Evolutionary conservation across 2,797 vertebrate genomes (phyloP), one percentile per base, ranked within the genome.

Genomic region (Rhynchotus rufescens): DNA sequence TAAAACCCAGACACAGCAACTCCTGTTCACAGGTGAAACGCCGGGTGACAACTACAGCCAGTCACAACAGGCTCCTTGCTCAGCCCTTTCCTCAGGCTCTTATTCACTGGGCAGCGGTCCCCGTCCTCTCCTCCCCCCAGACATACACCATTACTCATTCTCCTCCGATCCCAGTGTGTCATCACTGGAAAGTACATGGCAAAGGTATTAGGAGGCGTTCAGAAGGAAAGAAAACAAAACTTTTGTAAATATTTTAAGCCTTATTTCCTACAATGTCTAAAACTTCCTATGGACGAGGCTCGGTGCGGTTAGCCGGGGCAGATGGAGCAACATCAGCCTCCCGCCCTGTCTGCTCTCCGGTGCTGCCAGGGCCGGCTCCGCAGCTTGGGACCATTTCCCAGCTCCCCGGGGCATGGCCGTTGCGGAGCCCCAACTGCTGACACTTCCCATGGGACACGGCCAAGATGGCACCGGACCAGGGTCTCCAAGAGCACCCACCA

Each of bases 161-260:
- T 72, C 87, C 86, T 85, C 95, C 92, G 86, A 91, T 88, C 95
- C 84, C 84, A 94, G 65, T 94, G 94, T 94, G 93, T 96, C 93
- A 96, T 95, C 89, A 40, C 36, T 94, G 96, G 94, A 96, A 96
- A 96, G 93, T 96, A 95, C 95, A 95, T 93, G 96, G 96, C 92
- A 96, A 93, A 95, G 89, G 93, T 95, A 96, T 83, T 90, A 93
- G 80, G 88, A 90, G n/a, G 90, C 71, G 75, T 93, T 96, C 94
- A 90, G 83, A 92, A 89, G 57, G 67, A 92, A 96, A 93, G 93
- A 95, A 96, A 96, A 87, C 74, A 94, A 93, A 92, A 87, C n/a
- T 65, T 76, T 74, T 20, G 56, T 94, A 92, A 96, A 92, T 81
- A 93, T 81, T 93, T 90, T 45, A 88, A 91, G 92, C 68, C 69